Evolutionary conservation across 64 coral and sea anemone genomes (phyloP), one percentile per base, ranked within the genome.

Genomic region (Catalaphyllia jardinei): DNA sequence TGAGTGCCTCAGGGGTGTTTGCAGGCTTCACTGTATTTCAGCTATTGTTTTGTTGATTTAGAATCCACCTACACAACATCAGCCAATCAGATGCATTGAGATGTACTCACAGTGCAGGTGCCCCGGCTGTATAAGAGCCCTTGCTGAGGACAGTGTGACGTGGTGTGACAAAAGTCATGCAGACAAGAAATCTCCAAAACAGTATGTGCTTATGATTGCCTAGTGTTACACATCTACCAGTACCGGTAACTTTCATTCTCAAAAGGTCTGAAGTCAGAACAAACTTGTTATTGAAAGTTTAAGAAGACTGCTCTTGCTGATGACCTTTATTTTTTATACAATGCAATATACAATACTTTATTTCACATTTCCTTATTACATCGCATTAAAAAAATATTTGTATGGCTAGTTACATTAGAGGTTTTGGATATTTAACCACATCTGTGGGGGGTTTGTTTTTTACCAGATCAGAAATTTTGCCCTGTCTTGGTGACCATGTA

Each of bases 401-500:
- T n/a, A n/a, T n/a, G n/a, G n/a, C n/a, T n/a, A n/a, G n/a, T n/a
- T n/a, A n/a, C n/a, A n/a, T n/a, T n/a, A n/a, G n/a, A n/a, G n/a
- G n/a, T n/a, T n/a, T n/a, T n/a, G n/a, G n/a, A n/a, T n/a, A n/a
- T n/a, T n/a, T n/a, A n/a, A n/a, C n/a, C n/a, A n/a, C n/a, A n/a
- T n/a, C n/a, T n/a, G n/a, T n/a, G n/a, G n/a, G n/a, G n/a, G n/a
- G n/a, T n/a, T n/a, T n/a, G n/a, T n/a, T n/a, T 11, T 13, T 20
- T 65, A 38, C 3, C 29, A 85, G 81, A n/a, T 71, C 81, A 71
- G 81, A 71, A 63, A 85, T 85, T 85, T 85, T 71, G 81, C 81
- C 81, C 27, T 8, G 81, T 71, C 27, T 85, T 8, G 81, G 81
- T 71, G 81, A 85, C 38, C 81, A 85, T 85, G 62, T 85, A 18